Evolutionary conservation across 2,797 vertebrate species (phyloP), one percentile per base, ranked within the genome.

Genomic region (Dallia pectoralis): DNA sequence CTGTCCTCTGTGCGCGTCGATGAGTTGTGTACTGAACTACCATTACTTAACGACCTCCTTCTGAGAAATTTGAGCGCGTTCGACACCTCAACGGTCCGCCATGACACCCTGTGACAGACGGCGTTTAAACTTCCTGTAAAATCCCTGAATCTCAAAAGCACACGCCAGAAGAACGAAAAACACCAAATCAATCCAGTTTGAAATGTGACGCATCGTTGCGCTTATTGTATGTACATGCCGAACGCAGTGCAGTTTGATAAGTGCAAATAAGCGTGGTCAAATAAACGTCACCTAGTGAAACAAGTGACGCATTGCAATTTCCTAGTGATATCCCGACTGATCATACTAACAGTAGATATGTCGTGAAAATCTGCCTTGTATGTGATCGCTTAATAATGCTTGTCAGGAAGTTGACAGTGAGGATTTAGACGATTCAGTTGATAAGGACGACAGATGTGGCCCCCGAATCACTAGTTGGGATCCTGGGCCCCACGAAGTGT

Each of bases 101-200:
- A 67, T 69, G 67, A 74, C 70, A 77, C 75, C 71, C 70, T 82
- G 74, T 73, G 72, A 56, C 70, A 69, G 67, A 81, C 59, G 47
- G 32, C 15, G 47, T 22, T 36, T 67, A 77, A 67, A 64, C 12
- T 33, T 70, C 68, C 73, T 69, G 74, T 73, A 80, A 82, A 89
- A 91, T 93, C 91, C 91, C 91, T 93, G 90, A 93, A 93, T 89
- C 78, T 76, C 59, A 88, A 84, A 77, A 74, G 74, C 87, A 87
- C 76, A 32, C 74, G 82, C 74, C 61, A 84, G 77, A 87, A 78
- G 36, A 85, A 88, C 72, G n/a, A 63, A 2, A 80, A 83, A 67
- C 72, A 75, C 80, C 78, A 77, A 82, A 47, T 61, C 56, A 64
- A 81, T 79, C 84, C 61, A 77, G 40, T 77, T 87, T 70, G 70